Conservation (phyloP, 2,113 vertebrate genomes). For the Parus major region DNA sequence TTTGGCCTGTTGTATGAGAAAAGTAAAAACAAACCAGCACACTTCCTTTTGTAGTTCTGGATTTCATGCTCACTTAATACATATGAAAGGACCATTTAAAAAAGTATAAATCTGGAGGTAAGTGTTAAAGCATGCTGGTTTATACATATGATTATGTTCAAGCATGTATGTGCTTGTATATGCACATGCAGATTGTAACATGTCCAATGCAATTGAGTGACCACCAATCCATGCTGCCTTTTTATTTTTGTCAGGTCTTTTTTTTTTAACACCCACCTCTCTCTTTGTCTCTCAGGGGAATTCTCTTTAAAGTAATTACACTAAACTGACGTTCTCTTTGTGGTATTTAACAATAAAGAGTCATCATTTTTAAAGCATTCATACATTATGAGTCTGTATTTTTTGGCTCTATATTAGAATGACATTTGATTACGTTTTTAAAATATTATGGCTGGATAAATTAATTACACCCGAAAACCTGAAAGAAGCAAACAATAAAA, state of each 20-base stretch:
- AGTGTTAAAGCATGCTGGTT: conserved; percentile 17
- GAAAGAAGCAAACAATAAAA: conserved; percentile 40
- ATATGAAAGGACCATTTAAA: conserved; percentile 33
- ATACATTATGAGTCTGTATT: conserved; percentile 50
- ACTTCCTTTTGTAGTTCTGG: conserved; percentile 72
- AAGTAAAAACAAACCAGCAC: conserved; percentile 59
- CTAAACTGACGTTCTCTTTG: conserved; percentile 64
- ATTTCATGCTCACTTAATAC: conserved; percentile 60
- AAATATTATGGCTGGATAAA: conserved; percentile 65
- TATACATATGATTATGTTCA: neutral
- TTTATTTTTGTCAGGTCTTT: conserved; percentile 63
- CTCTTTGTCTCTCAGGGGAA: neutral
- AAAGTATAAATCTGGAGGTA: neutral
- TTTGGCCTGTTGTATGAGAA: conserved; percentile 62
- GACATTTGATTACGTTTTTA: conserved; percentile 53
- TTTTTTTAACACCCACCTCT: neutral
- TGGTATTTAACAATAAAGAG: conserved; percentile 46
- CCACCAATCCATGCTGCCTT: conserved; percentile 52
- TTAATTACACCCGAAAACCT: conserved; percentile 49
- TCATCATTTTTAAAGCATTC: conserved; percentile 57
- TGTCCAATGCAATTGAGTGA: conserved; percentile 36
- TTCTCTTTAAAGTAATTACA: conserved; percentile 68
- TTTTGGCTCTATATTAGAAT: conserved; percentile 71
- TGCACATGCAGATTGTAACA: conserved; percentile 7
- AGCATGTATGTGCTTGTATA: conserved; percentile 14